phyloP scores from a whole-genome alignment of 2,797 vertebrate species.

The Xenops minutus region DNA sequence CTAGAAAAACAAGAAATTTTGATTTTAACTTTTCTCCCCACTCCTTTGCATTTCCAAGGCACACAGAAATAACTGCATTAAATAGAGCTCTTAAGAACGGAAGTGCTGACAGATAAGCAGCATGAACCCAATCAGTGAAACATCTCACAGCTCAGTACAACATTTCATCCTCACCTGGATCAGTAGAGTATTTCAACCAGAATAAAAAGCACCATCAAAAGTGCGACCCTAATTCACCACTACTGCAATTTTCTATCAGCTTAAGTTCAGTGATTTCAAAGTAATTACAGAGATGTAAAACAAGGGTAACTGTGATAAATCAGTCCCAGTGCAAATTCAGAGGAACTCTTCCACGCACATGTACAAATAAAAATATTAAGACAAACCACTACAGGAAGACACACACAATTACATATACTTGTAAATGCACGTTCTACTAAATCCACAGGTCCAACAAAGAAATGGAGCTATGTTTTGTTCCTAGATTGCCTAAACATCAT shows the following conservation, averaged over 20 bases:
- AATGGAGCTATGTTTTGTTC: not conserved
- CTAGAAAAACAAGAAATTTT: not conserved
- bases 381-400: constrained; percentile 1
- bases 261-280: not conserved
- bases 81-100: not conserved
- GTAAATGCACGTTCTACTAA: not conserved
- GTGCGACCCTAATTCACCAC: not conserved
- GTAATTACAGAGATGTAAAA: constrained; percentile 40
- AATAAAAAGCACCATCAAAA: constrained; percentile 49
- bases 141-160: not conserved
- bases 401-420: not conserved
- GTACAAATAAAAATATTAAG: constrained; percentile 49
- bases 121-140: constrained; percentile 40
- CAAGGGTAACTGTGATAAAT: not conserved
- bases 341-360: not conserved
- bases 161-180: constrained; percentile 47
- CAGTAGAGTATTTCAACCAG: not conserved
- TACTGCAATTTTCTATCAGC: not conserved
- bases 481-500: not conserved
- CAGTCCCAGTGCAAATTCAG: constrained; percentile 3
- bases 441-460: not conserved
- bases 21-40: not conserved
- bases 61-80: not conserved
- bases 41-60: constrained; percentile 1
- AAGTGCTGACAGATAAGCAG: constrained; percentile 36